Evolutionary conservation across 2,888 invertebrate species (phyloP), one percentile per base, ranked within the genome.

Genomic region (Nebria brevicollis): DNA sequence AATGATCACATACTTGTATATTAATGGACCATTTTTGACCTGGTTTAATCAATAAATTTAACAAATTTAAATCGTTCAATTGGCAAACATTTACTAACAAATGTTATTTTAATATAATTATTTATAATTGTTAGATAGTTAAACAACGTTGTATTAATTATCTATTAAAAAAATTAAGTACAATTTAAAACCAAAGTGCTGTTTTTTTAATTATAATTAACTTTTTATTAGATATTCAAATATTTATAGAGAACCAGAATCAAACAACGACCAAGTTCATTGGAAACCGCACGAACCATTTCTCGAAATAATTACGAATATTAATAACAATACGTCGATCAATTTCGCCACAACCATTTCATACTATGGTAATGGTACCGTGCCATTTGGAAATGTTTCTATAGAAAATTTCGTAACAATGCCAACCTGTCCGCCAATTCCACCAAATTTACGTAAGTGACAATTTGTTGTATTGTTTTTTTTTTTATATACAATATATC

Each of bases 381-480:
- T 85, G 81, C 86, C 85, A 83, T 88, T 85, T 78, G 88, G 88
- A 84, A 85, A 86, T 65, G 43, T 72, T 76, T 77, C 81, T 65
- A 20, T 68, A 26, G 79, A 79, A n/a, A 77, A 81, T 77, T 72
- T 86, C 83, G 83, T 86, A 87, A 83, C 83, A 75, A 82, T 88
- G 77, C 88, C 91, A 87, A 83, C 87, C 34, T 94, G 94, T 88
- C 93, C 93, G 15, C 90, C 90, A 82, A 89, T 92, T 74, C 93
- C 94, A 43, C 92, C 93, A 64, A 92, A 93, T 88, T 91, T 94
- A 87, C 92, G 94, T 94, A 88, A 91, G 90, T 87, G 74, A 77
- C 64, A 20, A 11, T 34, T 34, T 34, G 5, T 2, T 1, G 4
- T 34, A 34, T 34, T 34, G 34, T 34, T 34, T 34, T 34, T 34